Base-by-base conservation (phyloP, 2,888 invertebrate species). In the Leptinotarsa juncta region DNA sequence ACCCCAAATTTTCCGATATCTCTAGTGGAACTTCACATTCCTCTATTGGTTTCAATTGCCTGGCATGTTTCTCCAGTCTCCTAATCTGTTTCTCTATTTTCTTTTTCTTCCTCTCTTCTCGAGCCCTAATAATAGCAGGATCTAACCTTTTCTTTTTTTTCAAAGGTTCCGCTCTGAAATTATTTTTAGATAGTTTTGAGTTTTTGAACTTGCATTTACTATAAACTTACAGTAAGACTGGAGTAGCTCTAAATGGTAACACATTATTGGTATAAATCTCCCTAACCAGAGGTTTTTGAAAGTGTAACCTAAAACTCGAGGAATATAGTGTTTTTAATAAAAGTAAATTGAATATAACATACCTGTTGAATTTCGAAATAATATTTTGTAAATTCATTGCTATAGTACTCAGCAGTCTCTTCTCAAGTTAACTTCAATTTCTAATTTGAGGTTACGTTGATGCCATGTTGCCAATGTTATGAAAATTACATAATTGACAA, bases 111-210 rank as follows among this genome's bases (percentile, higher is more conserved):
- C 96, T 91, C 0, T 96, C 95, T 85, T 97, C 96, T 82, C 96
- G 91, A 18, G 93, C 93, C 86, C 93, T 94, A 0, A 96, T 80
- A 49, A 98, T 88, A 5, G 91, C 91, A 3, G 97, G 96, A 88
- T 98, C 97, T 0, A 96, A 70, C 84, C 92, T 93, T 85, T 94
- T 97, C 88, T 96, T 97, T 87, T 95, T 97, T 86, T 96, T 97
- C 85, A 97, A 86, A 3, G 97, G 97, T 86, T 97, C 96, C 4
- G 93, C 97, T 86, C 94, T 94, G 82, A 66, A 89, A 88, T 75
- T 23, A 49, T 42, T 42, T 10, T 42, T 42, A 10, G 42, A 42
- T 10, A 32, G 10, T 32, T 42, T 42, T 42, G 12, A 42, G 42
- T 42, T 42, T 32, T 32, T 42, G 42, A 3, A 42, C 42, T 42